These are phyloP conservation scores for Automeris io DNA, from an alignment of 2,888 invertebrate species.

Conservation along the genomic window DNA sequence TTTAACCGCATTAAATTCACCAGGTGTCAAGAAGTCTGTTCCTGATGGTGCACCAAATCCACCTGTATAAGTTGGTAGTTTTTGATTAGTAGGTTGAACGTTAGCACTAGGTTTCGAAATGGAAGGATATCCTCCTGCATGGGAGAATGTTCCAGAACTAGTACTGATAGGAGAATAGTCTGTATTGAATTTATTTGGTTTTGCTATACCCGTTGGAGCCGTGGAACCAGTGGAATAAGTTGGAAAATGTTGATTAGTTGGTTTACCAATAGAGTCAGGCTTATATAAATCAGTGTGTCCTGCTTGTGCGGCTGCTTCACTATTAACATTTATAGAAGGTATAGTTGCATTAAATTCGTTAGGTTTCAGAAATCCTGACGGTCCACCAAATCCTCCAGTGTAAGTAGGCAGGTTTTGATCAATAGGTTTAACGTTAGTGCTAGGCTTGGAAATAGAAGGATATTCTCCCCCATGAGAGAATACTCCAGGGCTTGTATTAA, in stretches of 20 bases:
- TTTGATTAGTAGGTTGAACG: slow-evolving; percentile 14
- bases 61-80: slow-evolving; percentile 30
- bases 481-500: too few relatives aligned
- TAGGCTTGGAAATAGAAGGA: too few relatives aligned
- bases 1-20: too few relatives aligned
- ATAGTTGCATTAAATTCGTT: slow-evolving; percentile 11
- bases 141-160: neutral
- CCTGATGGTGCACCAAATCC: slow-evolving; percentile 44
- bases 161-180: neutral
- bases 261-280: too few relatives aligned
- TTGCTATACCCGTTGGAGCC: slow-evolving; percentile 16
- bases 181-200: slow-evolving; percentile 14
- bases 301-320: too few relatives aligned
- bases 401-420: too few relatives aligned
- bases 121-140: too few relatives aligned
- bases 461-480: too few relatives aligned
- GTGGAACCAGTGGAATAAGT: slow-evolving; percentile 18
- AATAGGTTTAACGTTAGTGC: too few relatives aligned
- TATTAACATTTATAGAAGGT: too few relatives aligned
- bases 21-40: neutral
- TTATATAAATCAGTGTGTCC: too few relatives aligned
- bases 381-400: slow-evolving; percentile 23
- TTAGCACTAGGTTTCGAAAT: too few relatives aligned
- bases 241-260: slow-evolving; percentile 6
- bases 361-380: slow-evolving; percentile 16